Evolutionary conservation across 1,140 invertebrate species (phyloP).

Genomic region (Drosophila seguyi): DNA sequence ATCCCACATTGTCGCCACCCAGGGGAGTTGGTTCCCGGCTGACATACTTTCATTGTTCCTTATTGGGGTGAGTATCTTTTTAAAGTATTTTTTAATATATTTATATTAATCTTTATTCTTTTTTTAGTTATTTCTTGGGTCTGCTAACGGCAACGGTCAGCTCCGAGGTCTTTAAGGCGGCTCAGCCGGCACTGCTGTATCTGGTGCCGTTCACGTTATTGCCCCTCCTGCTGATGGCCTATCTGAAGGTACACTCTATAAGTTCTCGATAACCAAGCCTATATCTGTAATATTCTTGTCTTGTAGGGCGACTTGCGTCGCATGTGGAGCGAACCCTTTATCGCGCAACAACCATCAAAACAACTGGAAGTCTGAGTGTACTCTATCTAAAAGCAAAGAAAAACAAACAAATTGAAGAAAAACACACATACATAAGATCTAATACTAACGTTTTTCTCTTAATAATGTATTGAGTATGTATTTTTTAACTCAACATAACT

Average conservation of each 20-base stretch:
- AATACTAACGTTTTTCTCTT: slow-evolving; percentile 63
- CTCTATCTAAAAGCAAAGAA: slow-evolving; percentile 68
- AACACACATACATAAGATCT: slow-evolving; percentile 44
- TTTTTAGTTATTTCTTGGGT: slow-evolving; percentile 94
- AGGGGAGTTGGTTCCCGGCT: slow-evolving; percentile 86
- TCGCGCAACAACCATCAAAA: slow-evolving; percentile 89
- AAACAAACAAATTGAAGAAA: slow-evolving; percentile 36
- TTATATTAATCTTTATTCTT: not conserved
- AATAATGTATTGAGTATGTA: slow-evolving; percentile 69
- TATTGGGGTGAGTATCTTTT: slow-evolving; percentile 89
- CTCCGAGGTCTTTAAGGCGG: slow-evolving; percentile 98
- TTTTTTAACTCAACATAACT: slow-evolving; percentile 72
- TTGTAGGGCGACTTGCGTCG: slow-evolving; percentile 95
- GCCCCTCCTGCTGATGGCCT: slow-evolving; percentile 98
- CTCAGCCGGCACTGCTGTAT: slow-evolving; percentile 98
- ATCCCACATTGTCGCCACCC: slow-evolving; percentile 80
- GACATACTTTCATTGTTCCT: slow-evolving; percentile 98
- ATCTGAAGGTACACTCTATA: slow-evolving; percentile 91
- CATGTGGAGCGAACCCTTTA: slow-evolving; percentile 99
- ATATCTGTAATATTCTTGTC: slow-evolving; percentile 1
- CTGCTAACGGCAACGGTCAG: slow-evolving; percentile 98
- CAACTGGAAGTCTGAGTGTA: slow-evolving; percentile 85
- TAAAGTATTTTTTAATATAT: not conserved
- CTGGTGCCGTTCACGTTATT: slow-evolving; percentile 98
- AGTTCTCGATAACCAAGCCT: not conserved